These are phyloP conservation scores for Pontoporia blainvillei DNA, from an alignment of 2,113 vertebrate species.

Conservation along the genomic window DNA sequence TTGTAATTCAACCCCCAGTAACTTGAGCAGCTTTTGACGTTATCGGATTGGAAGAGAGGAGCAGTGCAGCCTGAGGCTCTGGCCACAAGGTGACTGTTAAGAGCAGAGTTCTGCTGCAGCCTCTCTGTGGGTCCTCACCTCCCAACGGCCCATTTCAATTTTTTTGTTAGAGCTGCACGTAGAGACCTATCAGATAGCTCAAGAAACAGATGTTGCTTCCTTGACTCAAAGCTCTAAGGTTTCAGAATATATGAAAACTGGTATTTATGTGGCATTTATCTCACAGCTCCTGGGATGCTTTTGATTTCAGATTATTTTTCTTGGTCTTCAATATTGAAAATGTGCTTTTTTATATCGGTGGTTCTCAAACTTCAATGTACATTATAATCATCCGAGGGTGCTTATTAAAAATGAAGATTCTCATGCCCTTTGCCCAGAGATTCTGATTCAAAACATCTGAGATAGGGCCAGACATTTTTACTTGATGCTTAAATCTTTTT, in stretches of 20 bases:
- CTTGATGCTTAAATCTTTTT: not conserved
- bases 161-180: not conserved
- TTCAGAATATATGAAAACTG: constrained; percentile 7
- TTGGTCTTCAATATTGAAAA: not conserved
- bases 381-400: not conserved
- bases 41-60: constrained; percentile 34
- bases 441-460: not conserved
- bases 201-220: constrained; percentile 42
- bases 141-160: not conserved
- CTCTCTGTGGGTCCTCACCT: not conserved
- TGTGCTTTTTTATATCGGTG: not conserved
- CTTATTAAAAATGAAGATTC: not conserved
- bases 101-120: not conserved
- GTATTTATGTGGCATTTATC: not conserved
- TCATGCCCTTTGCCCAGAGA: not conserved
- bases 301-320: constrained; percentile 43
- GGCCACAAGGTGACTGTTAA: not conserved
- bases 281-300: not conserved
- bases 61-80: not conserved
- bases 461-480: not conserved
- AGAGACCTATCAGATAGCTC: not conserved
- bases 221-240: constrained; percentile 22
- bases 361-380: not conserved
- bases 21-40: not conserved
- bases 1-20: constrained; percentile 26